Conservation (phyloP, 2,888 invertebrate genomes). For the Habroteleia sp. region DNA sequence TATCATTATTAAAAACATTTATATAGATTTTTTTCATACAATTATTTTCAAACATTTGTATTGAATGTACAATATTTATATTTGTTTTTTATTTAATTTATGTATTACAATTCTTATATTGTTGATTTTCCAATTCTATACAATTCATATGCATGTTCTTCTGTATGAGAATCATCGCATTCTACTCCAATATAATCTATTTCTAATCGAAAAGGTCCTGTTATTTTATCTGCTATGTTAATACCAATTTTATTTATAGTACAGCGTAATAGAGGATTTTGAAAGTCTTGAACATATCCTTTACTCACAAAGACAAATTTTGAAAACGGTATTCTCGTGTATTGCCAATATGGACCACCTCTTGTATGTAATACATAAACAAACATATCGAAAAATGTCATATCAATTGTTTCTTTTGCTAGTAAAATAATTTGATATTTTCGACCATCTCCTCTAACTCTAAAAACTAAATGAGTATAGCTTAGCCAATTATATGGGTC, state of each 20-base stretch:
- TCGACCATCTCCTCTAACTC: slow-evolving; percentile 96
- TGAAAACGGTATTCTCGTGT: slow-evolving; percentile 94
- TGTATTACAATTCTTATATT: no score
- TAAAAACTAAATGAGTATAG: slow-evolving; percentile 88
- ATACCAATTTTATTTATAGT: slow-evolving; percentile 90
- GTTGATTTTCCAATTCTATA: slow-evolving; percentile 48
- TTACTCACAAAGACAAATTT: slow-evolving; percentile 92
- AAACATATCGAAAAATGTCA: slow-evolving; percentile 94
- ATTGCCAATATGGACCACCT: slow-evolving; percentile 99
- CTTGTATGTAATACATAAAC: slow-evolving; percentile 94
- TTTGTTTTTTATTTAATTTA: no score
- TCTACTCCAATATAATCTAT: slow-evolving; percentile 95
- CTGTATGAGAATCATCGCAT: slow-evolving; percentile 89
- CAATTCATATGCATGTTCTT: slow-evolving; percentile 94
- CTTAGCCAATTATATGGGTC: slow-evolving; percentile 88
- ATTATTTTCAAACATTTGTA: no score
- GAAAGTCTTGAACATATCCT: slow-evolving; percentile 93
- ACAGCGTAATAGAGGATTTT: slow-evolving; percentile 84
- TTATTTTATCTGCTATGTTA: slow-evolving; percentile 88
- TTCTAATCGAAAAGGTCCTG: slow-evolving; percentile 94
- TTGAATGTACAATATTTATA: no score
- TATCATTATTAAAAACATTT: no score
- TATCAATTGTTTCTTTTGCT: slow-evolving; percentile 89
- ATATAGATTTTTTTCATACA: no score
- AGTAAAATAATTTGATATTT: slow-evolving; percentile 92